Evolutionary conservation across 2,888 invertebrate genomes (phyloP).

Genomic region (Apotomis turbidana): DNA sequence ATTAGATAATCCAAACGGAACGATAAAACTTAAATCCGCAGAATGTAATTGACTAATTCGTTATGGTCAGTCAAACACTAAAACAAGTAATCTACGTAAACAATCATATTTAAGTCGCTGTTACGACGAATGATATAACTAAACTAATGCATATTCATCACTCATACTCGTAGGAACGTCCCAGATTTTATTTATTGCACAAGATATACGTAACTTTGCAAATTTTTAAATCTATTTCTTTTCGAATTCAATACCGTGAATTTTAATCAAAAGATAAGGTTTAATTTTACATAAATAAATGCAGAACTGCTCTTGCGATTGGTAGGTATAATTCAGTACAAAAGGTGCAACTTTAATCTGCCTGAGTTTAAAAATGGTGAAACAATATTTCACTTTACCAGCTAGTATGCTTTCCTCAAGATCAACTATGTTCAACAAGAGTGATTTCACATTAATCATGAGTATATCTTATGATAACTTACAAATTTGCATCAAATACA

Average conservation of each 20-base stretch:
- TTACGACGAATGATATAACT: conserved; percentile 33
- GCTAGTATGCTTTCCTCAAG: too few relatives aligned
- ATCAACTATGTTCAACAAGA: too few relatives aligned
- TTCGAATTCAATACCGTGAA: background rate
- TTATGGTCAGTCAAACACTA: conserved; percentile 8
- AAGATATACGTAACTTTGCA: background rate
- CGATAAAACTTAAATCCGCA: background rate
- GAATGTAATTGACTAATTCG: conserved; percentile 20
- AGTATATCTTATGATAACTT: too few relatives aligned
- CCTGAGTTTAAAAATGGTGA: too few relatives aligned
- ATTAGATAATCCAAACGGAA: conserved; percentile 4
- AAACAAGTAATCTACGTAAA: conserved; percentile 12
- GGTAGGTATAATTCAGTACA: too few relatives aligned
- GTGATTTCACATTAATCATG: too few relatives aligned
- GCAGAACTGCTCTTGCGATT: too few relatives aligned
- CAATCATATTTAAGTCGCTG: conserved; percentile 26
- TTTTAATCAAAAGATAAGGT: conserved; percentile 13
- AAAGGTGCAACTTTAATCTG: too few relatives aligned
- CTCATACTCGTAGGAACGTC: background rate
- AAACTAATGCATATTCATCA: conserved; percentile 29
- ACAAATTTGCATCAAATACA: too few relatives aligned
- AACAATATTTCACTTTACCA: too few relatives aligned
- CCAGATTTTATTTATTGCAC: background rate
- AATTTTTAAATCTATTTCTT: background rate
- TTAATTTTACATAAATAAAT: too few relatives aligned